These are phyloP conservation scores for Gymnocephalus cernua DNA, from an alignment of 2,113 vertebrate species.

Conservation along the genomic window DNA sequence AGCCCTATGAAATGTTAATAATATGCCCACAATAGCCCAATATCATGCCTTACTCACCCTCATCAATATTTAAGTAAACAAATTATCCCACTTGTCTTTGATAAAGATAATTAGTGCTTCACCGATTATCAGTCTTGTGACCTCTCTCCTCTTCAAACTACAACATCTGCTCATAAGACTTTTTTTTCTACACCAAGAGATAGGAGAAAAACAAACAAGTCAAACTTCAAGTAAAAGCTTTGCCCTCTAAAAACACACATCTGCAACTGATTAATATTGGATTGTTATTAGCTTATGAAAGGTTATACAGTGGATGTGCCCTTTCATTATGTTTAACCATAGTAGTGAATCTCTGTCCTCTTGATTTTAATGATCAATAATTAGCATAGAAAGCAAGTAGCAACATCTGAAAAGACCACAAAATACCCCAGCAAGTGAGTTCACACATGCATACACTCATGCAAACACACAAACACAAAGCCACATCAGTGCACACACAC, in stretches of 20 bases:
- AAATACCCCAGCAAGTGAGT: slow-evolving; percentile 32
- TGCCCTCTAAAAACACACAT: slow-evolving; percentile 84
- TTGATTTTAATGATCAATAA: slow-evolving; percentile 73
- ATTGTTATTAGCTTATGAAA: slow-evolving; percentile 84
- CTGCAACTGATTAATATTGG: slow-evolving; percentile 87
- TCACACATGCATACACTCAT: slow-evolving; percentile 37
- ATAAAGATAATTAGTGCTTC: slow-evolving; percentile 99
- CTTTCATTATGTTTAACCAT: slow-evolving; percentile 74
- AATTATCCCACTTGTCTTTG: slow-evolving; percentile 98
- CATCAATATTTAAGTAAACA: slow-evolving; percentile 99
- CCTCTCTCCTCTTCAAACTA: slow-evolving; percentile 91
- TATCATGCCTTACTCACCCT: slow-evolving; percentile 93
- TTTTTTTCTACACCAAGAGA: slow-evolving; percentile 24
- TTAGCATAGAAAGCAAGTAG: slow-evolving; percentile 45
- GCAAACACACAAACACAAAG: slow-evolving; percentile 13
- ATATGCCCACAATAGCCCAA: slow-evolving; percentile 99
- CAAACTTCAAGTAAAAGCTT: slow-evolving; percentile 78
- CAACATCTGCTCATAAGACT: slow-evolving; percentile 86
- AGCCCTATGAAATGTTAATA: slow-evolving; percentile 99
- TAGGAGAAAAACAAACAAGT: slow-evolving; percentile 81
- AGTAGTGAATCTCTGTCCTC: slow-evolving; percentile 47
- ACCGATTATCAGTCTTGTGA: slow-evolving; percentile 93
- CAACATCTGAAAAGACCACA: slow-evolving; percentile 51
- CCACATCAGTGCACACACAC: slow-evolving; percentile 14
- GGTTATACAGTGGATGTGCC: slow-evolving; percentile 75